phyloP scores from a whole-genome alignment of 53 echinoderm and acorn worm species.

The Henricia sp. region DNA sequence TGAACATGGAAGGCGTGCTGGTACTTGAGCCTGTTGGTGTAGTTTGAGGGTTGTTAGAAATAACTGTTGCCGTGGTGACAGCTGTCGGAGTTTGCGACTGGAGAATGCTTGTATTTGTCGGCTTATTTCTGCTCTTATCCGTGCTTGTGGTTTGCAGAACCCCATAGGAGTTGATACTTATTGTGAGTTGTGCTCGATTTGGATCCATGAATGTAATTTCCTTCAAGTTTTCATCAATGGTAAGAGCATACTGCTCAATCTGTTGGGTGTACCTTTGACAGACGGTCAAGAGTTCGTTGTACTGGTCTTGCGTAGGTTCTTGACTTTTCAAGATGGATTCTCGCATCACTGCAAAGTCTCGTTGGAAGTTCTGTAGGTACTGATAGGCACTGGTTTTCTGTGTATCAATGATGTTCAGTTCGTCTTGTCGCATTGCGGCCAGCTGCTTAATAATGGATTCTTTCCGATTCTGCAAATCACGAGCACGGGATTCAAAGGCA shows the following conservation, averaged over 20 bases:
- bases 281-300: constrained; percentile 76
- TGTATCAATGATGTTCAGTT: constrained; percentile 74
- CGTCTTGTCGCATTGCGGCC: constrained; percentile 83
- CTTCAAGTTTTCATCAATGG: constrained; percentile 75
- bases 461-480: constrained; percentile 74
- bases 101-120: constrained; percentile 4
- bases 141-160: constrained; percentile 37
- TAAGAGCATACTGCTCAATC: constrained; percentile 89
- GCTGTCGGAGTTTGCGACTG: constrained; percentile 14
- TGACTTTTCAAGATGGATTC: constrained; percentile 66
- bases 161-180: constrained; percentile 88
- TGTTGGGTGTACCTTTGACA: constrained; percentile 81
- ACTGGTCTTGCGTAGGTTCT: constrained; percentile 76
- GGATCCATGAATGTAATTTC: constrained; percentile 75
- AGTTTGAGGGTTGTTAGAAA: background rate
- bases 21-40: constrained; percentile 5
- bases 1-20: constrained; percentile 9
- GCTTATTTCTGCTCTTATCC: constrained; percentile 21
- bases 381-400: constrained; percentile 90
- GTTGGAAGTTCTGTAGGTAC: constrained; percentile 83
- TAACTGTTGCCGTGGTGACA: background rate
- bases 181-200: constrained; percentile 73
- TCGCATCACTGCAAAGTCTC: constrained; percentile 85
- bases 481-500: constrained; percentile 76
- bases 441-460: constrained; percentile 84